These are phyloP conservation scores for Spilarctia lutea DNA, from an alignment of 2,888 invertebrate genomes.

Conservation along the genomic window DNA sequence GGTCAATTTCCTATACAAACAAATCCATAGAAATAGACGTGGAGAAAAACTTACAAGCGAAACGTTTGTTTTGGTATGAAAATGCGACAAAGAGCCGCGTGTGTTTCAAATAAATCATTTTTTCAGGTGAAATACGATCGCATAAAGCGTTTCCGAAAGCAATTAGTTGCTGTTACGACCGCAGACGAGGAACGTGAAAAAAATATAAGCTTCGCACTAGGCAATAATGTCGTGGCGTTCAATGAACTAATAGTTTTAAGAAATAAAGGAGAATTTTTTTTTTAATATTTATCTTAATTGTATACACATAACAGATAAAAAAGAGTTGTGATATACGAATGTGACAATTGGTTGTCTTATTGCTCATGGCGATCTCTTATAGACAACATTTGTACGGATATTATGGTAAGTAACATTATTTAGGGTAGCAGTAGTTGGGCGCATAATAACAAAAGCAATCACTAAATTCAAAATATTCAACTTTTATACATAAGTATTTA, in stretches of 20 bases:
- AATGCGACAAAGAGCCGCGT: conserved; percentile 71
- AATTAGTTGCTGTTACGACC: conserved; percentile 84
- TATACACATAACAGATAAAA: no score
- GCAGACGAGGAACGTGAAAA: conserved; percentile 72
- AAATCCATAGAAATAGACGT: conserved; percentile 17
- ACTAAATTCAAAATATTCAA: no score
- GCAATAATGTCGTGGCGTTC: conserved; percentile 29
- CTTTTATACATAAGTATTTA: no score
- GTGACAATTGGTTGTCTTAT: no score
- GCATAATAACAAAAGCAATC: no score
- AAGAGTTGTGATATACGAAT: no score
- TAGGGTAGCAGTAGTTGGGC: no score
- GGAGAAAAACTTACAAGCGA: conserved; percentile 25
- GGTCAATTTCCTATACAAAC: conserved; percentile 1
- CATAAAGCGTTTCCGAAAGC: conserved; percentile 85
- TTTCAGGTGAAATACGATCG: conserved; percentile 84
- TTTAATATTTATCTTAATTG: no score
- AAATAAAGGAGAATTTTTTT: neutral
- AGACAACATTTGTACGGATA: no score
- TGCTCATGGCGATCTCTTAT: no score
- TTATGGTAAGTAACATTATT: no score
- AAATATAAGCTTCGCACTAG: conserved; percentile 63
- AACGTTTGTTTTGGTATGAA: conserved; percentile 59
- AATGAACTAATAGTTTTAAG: neutral
- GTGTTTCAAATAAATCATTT: conserved; percentile 79